Conservation (phyloP, 1,140 invertebrate species). For the Trachelipus rathkii region DNA sequence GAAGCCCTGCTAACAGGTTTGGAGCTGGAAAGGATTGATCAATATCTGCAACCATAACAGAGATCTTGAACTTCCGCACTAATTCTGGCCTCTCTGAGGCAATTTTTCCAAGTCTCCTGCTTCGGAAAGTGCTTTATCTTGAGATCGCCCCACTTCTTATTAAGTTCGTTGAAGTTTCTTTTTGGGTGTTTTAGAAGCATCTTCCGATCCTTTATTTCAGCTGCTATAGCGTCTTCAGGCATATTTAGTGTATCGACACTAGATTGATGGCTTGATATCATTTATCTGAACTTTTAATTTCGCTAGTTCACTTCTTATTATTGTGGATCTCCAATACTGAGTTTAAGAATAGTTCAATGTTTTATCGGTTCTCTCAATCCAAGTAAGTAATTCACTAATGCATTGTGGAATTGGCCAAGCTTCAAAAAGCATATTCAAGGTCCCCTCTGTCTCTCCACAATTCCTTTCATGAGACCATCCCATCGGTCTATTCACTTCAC, state of each 20-base stretch:
- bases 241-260: constrained; percentile 90
- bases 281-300: constrained; percentile 91
- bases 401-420: constrained; percentile 95
- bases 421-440: constrained; percentile 82
- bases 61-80: constrained; percentile 93
- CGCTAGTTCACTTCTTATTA: constrained; percentile 93
- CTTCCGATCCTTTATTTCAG: constrained; percentile 72
- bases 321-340: constrained; percentile 81
- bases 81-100: constrained; percentile 83
- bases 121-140: constrained; percentile 78
- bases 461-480: constrained; percentile 80
- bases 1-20: constrained; percentile 93
- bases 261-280: constrained; percentile 95
- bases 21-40: constrained; percentile 87
- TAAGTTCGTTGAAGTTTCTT: constrained; percentile 85
- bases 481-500: constrained; percentile 85
- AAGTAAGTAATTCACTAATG: constrained; percentile 86
- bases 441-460: constrained; percentile 87
- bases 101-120: constrained; percentile 87
- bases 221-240: constrained; percentile 62
- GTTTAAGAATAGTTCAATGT: constrained; percentile 83
- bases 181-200: constrained; percentile 80
- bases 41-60: constrained; percentile 84
- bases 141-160: constrained; percentile 76
- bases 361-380: constrained; percentile 83